Evolutionary conservation across 2,113 vertebrate genomes (phyloP).

Genomic region (Tapirus terrestris): DNA sequence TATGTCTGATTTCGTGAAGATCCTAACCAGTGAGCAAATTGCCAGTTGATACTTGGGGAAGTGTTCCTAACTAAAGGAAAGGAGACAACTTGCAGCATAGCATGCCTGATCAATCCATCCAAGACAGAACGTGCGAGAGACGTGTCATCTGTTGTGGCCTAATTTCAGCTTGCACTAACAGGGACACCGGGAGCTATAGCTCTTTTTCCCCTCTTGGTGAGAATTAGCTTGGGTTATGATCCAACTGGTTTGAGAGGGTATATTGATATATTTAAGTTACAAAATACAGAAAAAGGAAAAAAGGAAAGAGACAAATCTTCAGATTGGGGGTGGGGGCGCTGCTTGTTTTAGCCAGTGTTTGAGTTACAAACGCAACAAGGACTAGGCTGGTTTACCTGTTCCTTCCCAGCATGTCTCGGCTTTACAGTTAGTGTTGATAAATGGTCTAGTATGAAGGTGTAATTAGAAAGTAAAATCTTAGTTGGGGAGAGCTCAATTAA

Average conservation of each 20-base stretch:
- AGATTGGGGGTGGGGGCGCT: not conserved
- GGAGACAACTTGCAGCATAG: not conserved
- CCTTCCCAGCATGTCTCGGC: not conserved
- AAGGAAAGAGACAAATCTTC: not conserved
- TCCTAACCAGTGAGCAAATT: not conserved
- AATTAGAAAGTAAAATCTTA: constrained; percentile 33
- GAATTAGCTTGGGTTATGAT: not conserved
- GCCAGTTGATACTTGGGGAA: not conserved
- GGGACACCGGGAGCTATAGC: not conserved
- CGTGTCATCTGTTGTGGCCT: too few relatives aligned
- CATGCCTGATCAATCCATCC: not conserved
- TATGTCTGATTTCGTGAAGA: not conserved
- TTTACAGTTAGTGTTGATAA: not conserved
- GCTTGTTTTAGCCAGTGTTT: not conserved
- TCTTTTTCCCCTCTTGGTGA: not conserved
- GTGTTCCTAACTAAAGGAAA: not conserved
- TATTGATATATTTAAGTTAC: not conserved
- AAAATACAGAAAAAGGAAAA: not conserved
- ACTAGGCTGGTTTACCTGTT: not conserved
- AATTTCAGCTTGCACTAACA: not conserved
- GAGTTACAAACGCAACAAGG: not conserved
- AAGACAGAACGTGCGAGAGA: not conserved
- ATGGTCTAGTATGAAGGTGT: not conserved
- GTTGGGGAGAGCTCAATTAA: not conserved
- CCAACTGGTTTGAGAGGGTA: not conserved